These are phyloP conservation scores for Phataginus tetradactyla DNA, from an alignment of 2,797 vertebrate species.

Conservation along the genomic window DNA sequence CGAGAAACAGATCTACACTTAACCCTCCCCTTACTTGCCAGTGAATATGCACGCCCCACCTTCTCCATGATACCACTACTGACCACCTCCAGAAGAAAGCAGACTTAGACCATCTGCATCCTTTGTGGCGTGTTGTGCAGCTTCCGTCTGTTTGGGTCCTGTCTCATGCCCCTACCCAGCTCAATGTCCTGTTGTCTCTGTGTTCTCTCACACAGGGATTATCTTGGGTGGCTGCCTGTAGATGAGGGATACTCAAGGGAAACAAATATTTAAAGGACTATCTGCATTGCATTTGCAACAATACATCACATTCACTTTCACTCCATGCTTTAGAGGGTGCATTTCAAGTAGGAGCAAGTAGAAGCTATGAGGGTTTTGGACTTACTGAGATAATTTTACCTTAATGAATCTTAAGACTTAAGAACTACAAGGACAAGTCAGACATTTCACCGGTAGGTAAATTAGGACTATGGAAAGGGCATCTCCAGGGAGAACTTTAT, in stretches of 20 bases:
- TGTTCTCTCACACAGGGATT: background rate
- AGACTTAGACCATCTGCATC: background rate
- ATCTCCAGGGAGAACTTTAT: background rate
- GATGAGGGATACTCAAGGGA: background rate
- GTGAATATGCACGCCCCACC: background rate
- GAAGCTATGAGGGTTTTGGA: background rate
- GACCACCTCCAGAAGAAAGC: background rate
- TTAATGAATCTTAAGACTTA: background rate
- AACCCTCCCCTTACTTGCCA: background rate
- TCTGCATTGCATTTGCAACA: background rate
- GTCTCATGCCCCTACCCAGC: background rate
- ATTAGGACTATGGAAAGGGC: background rate
- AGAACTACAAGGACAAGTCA: background rate
- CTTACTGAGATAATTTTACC: slow-evolving; percentile 5
- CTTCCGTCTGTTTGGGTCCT: background rate
- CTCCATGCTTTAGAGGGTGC: background rate
- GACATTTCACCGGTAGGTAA: background rate
- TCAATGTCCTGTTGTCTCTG: background rate
- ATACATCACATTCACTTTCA: background rate
- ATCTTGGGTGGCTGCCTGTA: background rate
- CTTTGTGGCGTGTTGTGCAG: background rate
- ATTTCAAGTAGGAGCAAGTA: slow-evolving; percentile 17
- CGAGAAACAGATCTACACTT: background rate
- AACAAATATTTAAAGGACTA: background rate
- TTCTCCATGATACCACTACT: background rate